A percentile compares a stretch with the other conserved stretches of the same genome.
Conservation (phyloP, 2,888 invertebrate species). For the Alsophila aescularia region DNA sequence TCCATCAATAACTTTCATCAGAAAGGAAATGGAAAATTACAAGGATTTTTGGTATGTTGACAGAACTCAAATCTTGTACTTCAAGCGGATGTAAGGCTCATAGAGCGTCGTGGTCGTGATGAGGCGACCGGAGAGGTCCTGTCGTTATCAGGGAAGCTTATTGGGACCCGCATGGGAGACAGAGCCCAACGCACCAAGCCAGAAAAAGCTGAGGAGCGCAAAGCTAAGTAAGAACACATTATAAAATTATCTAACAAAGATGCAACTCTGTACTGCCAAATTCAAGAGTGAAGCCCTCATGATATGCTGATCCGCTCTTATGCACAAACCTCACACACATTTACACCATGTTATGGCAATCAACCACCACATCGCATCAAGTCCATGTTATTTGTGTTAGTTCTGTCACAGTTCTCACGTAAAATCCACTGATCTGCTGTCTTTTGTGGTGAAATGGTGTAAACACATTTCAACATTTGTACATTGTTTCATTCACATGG, state of each 20-base stretch:
- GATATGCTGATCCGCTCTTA: too few species aligned
- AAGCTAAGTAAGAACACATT: conserved; percentile 91
- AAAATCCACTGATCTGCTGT: too few species aligned
- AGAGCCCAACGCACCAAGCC: conserved; percentile 96
- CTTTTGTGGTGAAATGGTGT: too few species aligned
- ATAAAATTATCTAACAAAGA: not conserved
- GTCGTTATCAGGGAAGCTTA: conserved; percentile 95
- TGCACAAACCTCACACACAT: too few species aligned
- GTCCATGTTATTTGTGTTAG: too few species aligned
- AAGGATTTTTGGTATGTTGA: conserved; percentile 39
- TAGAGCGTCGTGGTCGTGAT: conserved; percentile 98
- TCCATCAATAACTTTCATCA: not conserved
- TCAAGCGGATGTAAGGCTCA: conserved; percentile 99
- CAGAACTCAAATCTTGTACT: conserved; percentile 99
- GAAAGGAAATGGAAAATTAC: not conserved
- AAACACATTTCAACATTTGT: too few species aligned
- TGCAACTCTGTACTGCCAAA: too few species aligned
- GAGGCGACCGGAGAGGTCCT: conserved; percentile 99
- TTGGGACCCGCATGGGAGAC: conserved; percentile 98
- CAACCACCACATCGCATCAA: too few species aligned
- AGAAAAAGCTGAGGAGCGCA: conserved; percentile 96
- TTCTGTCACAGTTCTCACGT: too few species aligned
- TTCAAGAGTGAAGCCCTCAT: too few species aligned
- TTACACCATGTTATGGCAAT: too few species aligned
- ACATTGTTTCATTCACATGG: too few species aligned